Conservation (phyloP, 2,113 vertebrate species). For the Rhabdornis inornatus region DNA sequence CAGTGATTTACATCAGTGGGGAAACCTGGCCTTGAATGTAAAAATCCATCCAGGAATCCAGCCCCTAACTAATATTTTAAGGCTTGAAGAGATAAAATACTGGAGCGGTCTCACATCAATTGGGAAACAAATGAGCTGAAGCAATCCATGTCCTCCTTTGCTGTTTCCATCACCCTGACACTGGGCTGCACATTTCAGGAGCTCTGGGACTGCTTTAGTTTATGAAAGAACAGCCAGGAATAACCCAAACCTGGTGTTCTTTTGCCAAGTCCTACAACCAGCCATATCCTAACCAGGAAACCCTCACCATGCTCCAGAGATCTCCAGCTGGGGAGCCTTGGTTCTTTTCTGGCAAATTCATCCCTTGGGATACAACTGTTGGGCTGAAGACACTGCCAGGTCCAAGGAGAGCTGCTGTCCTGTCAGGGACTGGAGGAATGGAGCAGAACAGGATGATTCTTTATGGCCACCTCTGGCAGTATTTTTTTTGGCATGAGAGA, state of each 20-base stretch:
- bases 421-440: background rate
- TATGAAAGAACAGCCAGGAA: background rate
- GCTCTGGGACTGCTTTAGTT: background rate
- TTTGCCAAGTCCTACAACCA: background rate
- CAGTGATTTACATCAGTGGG: background rate
- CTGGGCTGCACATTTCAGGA: background rate
- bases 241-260: background rate
- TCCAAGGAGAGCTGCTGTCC: background rate
- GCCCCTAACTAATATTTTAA: background rate
- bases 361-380: background rate
- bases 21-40: background rate
- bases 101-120: background rate
- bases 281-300: background rate
- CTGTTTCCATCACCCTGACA: slow-evolving; percentile 1
- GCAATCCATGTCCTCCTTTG: background rate
- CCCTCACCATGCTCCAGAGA: background rate
- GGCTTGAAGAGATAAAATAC: background rate
- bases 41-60: slow-evolving; percentile 14
- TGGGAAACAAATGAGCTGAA: background rate
- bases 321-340: background rate
- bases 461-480: background rate
- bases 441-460: background rate
- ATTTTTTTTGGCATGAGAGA: background rate
- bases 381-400: background rate
- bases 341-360: background rate